Base-by-base conservation (phyloP, 2,888 invertebrate genomes). In the Tryphoninae sp. region DNA sequence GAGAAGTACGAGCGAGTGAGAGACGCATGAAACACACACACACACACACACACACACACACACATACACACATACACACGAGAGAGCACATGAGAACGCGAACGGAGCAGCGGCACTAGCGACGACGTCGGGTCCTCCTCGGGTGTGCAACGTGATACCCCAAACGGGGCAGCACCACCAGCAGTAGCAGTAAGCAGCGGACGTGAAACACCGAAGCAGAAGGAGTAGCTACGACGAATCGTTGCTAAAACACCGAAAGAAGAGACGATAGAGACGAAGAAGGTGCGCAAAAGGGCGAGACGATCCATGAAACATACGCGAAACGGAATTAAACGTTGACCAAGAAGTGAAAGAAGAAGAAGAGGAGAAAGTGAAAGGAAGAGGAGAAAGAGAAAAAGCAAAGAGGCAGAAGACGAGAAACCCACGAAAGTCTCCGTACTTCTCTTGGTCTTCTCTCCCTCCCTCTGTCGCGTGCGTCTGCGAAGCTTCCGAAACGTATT, bases 101-200 rank as follows among this genome's bases (percentile, higher is more conserved):
- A 16, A 55, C 55, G 19, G 71, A 59, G 74, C 51, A 11, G 59
- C 65, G 45, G 77, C 77, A 49, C 59, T 61, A 45, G 65, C 61
- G 73, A 72, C 71, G 59, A 53, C 45, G 64, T 55, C 80, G 79
- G 75, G 75, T 84, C 78, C 81, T 80, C 77, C 82, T 53, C 49
- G 78, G 76, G 61, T 76, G 84, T 84, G 87, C 85, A 87, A 87
- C 85, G 82, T 82, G 87, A 86, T 85, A 87, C 84, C 86, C 80
- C 79, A 65, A 80, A 59, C 82, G 82, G 73, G 76, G 49, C 76
- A 74, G 77, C 79, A 40, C 64, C 16, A 58, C 42, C 64, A 61
- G 49, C 51, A 64, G 73, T 49, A 53, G 40, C 53, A 69, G 79
- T 53, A 49, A 33, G 68, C 61, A 75, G 78, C 71, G 51, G 72